These are phyloP conservation scores for Listronotus oregonensis DNA, from an alignment of 1,140 invertebrate genomes.

Conservation along the genomic window DNA sequence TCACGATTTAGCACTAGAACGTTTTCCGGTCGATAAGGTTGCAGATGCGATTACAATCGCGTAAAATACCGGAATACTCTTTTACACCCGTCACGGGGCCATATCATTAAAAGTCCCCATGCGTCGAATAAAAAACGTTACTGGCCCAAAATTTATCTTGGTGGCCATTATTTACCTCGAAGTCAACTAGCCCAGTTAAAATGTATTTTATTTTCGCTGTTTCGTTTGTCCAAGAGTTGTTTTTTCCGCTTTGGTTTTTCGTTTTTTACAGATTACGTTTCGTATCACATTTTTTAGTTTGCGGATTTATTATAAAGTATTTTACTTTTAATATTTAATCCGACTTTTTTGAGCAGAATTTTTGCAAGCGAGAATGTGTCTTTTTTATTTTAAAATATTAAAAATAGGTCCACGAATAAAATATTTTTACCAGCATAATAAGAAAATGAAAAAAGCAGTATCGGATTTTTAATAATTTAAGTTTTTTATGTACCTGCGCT, in stretches of 20 bases:
- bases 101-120: conserved; percentile 25
- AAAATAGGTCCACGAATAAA: too few relatives aligned
- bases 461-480: too few relatives aligned
- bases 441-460: too few relatives aligned
- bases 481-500: too few relatives aligned
- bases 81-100: conserved; percentile 8
- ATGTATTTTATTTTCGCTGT: conserved; percentile 9
- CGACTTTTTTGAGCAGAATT: too few relatives aligned
- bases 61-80: conserved; percentile 17
- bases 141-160: conserved; percentile 11
- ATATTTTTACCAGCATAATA: too few relatives aligned
- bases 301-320: too few relatives aligned
- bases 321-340: too few relatives aligned
- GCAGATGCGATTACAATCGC: conserved; percentile 16
- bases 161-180: conserved; percentile 8
- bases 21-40: conserved; percentile 18
- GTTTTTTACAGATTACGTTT: background rate
- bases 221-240: background rate
- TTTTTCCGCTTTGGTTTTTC: conserved; percentile 6
- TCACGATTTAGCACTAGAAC: conserved; percentile 15
- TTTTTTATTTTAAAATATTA: too few relatives aligned
- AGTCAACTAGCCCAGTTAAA: conserved; percentile 10
- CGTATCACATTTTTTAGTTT: too few relatives aligned
- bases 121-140: conserved; percentile 12
- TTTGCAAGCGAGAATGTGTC: too few relatives aligned